Base-by-base conservation (phyloP, 1,140 invertebrate species). In the Acromyrmex charruanus region DNA sequence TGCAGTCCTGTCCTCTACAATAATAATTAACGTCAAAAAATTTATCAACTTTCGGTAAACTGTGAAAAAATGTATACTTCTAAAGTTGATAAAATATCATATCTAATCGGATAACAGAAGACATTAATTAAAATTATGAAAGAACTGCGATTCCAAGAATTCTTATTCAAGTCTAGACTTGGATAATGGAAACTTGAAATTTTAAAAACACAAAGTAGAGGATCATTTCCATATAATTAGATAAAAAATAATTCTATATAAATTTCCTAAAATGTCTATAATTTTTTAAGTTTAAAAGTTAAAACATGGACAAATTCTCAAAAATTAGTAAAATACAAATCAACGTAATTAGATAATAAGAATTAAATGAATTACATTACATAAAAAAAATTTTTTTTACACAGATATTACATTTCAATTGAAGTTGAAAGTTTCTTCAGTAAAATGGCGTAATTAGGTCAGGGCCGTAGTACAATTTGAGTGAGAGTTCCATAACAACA, bases 381-480 rank as follows among this genome's bases (percentile, higher is more conserved):
- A 39, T 12, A 39, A 39, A 39, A 39, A 9, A 7, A 39, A 7
- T 1, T 39, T 39, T 35, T 35, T 39, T 35, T 35, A 35, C 31
- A 35, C 10, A n/a, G 1, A 21, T 16, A 58, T 21, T n/a, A 5
- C 28, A 74, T 3, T 55, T 35, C 5, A 18, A 55, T 21, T 12
- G 0, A 63, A 68, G 65, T 44, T 44, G 28, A 39, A 35, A 75
- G 25, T 58, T 39, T 77, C 35, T 77, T 25, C 7, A 39, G 9
- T 25, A 61, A 25, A 58, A 10, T 12, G 16, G 7, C 12, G 55
- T 79, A 79, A 66, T 66, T 31, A 51, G 61, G 77, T 51, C 61
- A 61, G n/a, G 61, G 61, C 66, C 21, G 2, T 10, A 2, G n/a
- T 39, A 49, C 12, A 28, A 49, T 49, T 69, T 69, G 39, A 39